Evolutionary conservation across 2,888 invertebrate species (phyloP), one percentile per base, ranked within the genome.

Genomic region (Vesta saturnalis): DNA sequence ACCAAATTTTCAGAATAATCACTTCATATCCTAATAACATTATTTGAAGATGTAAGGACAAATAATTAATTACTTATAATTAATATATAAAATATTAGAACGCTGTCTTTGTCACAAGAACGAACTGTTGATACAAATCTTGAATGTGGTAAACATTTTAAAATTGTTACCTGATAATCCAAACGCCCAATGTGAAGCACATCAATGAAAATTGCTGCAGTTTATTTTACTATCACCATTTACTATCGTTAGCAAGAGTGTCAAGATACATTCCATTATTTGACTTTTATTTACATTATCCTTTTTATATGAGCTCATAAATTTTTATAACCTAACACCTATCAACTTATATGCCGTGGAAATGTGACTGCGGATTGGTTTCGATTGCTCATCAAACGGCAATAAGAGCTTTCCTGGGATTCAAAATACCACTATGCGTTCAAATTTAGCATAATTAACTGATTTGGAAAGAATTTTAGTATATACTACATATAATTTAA

Each of bases 201-300:
- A 52, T 52, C 52, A 21, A 52, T 21, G 21, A n/a, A 52, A 52
- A 52, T 52, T 52, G n/a, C 19, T 52, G 19, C 19, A 52, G 52
- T 52, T 12, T 19, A 52, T 19, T 52, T 52, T 52, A 49, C 14
- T 21, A 21, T 19, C 52, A 12, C 19, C 19, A 52, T 52, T 52
- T 52, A 52, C 52, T 52, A 52, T 52, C 52, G 52, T 52, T 52
- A 52, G 19, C 52, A 21, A 18, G 52, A 52, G 19, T 52, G 52
- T 52, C 52, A 52, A 52, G 52, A 52, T 52, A 21, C 52, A 18
- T 52, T 52, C 52, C 52, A 52, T 52, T 52, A 52, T 52, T 52
- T 52, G 52, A 52, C 52, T 52, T 52, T 52, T 52, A 52, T 52
- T 52, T 52, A 52, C 52, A 52, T 52, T 52, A 52, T 52, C 52